Base-by-base conservation (phyloP, 2,797 vertebrate genomes). In the Pelodytes ibericus region DNA sequence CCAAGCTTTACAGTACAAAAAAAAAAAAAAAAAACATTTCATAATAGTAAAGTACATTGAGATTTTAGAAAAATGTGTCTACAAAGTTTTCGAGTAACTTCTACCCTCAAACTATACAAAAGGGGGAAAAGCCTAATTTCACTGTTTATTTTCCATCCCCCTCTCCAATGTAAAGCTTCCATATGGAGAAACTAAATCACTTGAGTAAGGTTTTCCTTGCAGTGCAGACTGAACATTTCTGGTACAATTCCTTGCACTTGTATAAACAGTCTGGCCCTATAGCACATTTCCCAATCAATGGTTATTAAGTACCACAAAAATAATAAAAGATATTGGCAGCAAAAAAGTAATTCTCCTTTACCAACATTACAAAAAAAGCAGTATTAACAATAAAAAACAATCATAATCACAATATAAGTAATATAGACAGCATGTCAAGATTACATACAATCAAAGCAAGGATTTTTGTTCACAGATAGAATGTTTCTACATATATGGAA, bases 281-380 rank as follows among this genome's bases (percentile, higher is more conserved):
- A 83, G 83, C 81, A 81, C 63, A 85, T 83, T 87, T 88, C 80
- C 84, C 80, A 81, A 87, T 87, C 89, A 87, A 88, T 82, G 76
- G 79, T 80, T 87, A 87, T 82, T 86, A 88, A 89, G 87, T 87
- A 88, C 85, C 88, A 70, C 80, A 79, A 84, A 86, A 84, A 82
- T 84, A 44, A 70, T 56, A 75, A 49, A 74, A 70, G 56, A 68
- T 47, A 24, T 25, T 79, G 76, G 75, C 75, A 68, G 57, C 51
- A 25, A 9, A 26, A 53, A 60, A 72, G 71, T 44, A 27, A 68
- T 68, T 73, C 73, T 79, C 71, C 56, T 61, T 79, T 79, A 51
- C 71, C 57, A 72, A 67, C 22, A 57, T 72, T 67, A 66, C 61
- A 65, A 71, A 66, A 77, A n/a, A n/a, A 51, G 13, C 62, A 15